These are phyloP conservation scores for Ceuthmochares aereus DNA, from an alignment of 2,113 vertebrate species.

Conservation along the genomic window DNA sequence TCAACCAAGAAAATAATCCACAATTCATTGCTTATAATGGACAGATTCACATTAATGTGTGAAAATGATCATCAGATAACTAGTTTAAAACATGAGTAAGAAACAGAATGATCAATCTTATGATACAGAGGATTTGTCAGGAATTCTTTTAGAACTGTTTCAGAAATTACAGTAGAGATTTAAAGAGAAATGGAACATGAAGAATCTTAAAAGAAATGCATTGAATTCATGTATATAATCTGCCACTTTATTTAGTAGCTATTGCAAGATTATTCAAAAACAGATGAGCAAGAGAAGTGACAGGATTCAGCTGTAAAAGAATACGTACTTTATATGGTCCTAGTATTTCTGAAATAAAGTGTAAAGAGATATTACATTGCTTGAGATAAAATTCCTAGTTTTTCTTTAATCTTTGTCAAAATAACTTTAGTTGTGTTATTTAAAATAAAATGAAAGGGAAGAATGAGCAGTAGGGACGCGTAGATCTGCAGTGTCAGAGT, in stretches of 20 bases:
- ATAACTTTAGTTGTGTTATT: background rate
- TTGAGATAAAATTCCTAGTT: background rate
- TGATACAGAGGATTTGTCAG: conserved; percentile 37
- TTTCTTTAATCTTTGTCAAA: background rate
- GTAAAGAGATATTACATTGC: background rate
- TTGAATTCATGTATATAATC: background rate
- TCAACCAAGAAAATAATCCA: background rate
- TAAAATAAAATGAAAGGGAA: background rate
- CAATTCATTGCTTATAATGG: conserved; percentile 12
- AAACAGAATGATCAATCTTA: conserved; percentile 17
- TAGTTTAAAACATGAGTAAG: background rate
- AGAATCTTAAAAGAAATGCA: background rate
- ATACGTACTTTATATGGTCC: background rate
- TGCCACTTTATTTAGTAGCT: background rate
- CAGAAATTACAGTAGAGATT: background rate
- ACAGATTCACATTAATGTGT: background rate
- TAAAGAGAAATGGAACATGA: background rate
- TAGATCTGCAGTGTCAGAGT: background rate
- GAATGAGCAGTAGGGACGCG: background rate
- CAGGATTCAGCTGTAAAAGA: background rate
- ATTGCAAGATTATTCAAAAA: background rate
- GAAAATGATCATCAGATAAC: background rate
- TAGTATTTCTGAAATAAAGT: background rate
- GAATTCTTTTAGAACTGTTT: conserved; percentile 42
- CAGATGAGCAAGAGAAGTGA: background rate